phyloP scores from a whole-genome alignment of 2,888 invertebrate genomes.

The Euclidia mi region DNA sequence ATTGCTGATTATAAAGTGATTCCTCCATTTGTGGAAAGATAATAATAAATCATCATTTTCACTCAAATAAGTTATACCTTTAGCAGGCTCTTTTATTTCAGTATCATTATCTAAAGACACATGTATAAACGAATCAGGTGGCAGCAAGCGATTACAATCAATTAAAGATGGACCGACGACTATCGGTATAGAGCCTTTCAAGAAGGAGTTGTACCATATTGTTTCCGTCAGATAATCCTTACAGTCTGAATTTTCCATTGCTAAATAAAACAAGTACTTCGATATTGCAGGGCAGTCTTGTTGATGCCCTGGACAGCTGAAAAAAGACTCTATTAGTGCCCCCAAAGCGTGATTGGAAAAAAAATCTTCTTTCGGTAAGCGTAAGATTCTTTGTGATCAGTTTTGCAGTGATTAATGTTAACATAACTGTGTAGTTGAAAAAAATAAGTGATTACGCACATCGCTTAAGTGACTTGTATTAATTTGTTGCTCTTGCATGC shows the following conservation, averaged over 20 bases:
- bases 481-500: too few relatives aligned
- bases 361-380: too few relatives aligned
- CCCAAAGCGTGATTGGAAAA: too few relatives aligned
- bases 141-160: constrained; percentile 88
- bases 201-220: constrained; percentile 91
- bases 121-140: constrained; percentile 91
- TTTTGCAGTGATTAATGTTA: too few relatives aligned
- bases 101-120: constrained; percentile 52
- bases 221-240: constrained; percentile 93
- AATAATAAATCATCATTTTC: constrained; percentile 68
- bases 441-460: too few relatives aligned
- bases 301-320: constrained; percentile 91
- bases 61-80: constrained; percentile 85
- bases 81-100: constrained; percentile 83
- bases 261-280: constrained; percentile 92
- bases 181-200: constrained; percentile 91
- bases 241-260: constrained; percentile 93
- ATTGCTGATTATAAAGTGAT: constrained; percentile 88
- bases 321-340: too few relatives aligned
- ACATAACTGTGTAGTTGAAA: too few relatives aligned
- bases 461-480: too few relatives aligned
- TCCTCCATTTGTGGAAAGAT: constrained; percentile 90
- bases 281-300: constrained; percentile 89
- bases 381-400: too few relatives aligned
- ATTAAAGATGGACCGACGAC: constrained; percentile 90